A percentile compares a stretch with the other conserved stretches of the same genome.
Evolutionary conservation across 2,113 vertebrate genomes (phyloP).

Genomic region (Oncorhynchus masou): DNA sequence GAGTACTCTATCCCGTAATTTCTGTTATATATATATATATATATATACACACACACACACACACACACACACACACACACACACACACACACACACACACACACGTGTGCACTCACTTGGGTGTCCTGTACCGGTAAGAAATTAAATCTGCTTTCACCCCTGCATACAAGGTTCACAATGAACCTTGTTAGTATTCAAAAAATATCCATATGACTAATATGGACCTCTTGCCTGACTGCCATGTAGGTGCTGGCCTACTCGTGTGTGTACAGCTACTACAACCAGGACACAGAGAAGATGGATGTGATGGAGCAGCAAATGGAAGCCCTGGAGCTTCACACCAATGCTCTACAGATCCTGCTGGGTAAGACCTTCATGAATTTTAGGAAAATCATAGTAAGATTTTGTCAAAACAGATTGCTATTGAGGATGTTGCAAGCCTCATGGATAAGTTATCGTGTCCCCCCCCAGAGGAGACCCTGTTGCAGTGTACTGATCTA

Average conservation of each 20-base stretch:
- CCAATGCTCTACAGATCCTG: slow-evolving; percentile 90
- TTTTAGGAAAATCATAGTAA: too few species aligned
- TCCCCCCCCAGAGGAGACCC: slow-evolving; percentile 81
- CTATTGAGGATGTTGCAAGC: not conserved
- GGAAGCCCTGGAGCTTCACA: slow-evolving; percentile 88
- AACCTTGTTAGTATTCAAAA: not conserved
- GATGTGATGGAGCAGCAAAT: slow-evolving; percentile 94
- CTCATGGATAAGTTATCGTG: not conserved
- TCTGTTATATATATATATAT: too few species aligned
- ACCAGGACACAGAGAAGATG: slow-evolving; percentile 89
- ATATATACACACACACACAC: too few species aligned
- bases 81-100: too few species aligned
- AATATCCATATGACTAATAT: not conserved
- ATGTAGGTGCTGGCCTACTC: slow-evolving; percentile 90
- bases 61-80: too few species aligned
- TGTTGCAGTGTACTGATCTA: slow-evolving; percentile 87
- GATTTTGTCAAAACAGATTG: too few species aligned
- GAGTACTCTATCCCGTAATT: too few species aligned
- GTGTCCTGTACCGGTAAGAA: too few species aligned
- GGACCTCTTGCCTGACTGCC: not conserved
- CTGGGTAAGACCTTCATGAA: slow-evolving; percentile 76
- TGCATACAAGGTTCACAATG: too few species aligned
- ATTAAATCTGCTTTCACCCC: too few species aligned
- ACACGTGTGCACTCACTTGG: too few species aligned
- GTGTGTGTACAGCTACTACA: slow-evolving; percentile 96